phyloP scores from a whole-genome alignment of 2,888 invertebrate genomes.

The Cacoxenus indagator region DNA sequence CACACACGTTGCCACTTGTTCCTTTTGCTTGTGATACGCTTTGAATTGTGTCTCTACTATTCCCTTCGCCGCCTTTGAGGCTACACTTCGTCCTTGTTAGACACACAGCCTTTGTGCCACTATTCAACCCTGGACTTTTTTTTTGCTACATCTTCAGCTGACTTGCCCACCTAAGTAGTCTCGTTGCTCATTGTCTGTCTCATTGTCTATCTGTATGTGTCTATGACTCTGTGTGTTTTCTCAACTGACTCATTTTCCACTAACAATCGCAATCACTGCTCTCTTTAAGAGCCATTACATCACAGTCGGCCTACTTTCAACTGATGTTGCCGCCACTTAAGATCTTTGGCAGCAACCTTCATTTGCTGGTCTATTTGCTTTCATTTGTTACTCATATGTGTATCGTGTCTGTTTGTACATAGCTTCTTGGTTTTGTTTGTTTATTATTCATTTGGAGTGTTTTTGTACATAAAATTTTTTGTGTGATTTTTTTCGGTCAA shows the following conservation, averaged over 20 bases:
- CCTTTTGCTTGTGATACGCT: background rate
- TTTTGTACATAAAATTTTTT: constrained; percentile 36
- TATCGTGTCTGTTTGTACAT: background rate
- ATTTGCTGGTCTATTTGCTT: constrained; percentile 54
- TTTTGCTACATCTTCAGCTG: background rate
- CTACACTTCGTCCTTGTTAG: constrained; percentile 48
- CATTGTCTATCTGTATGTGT: too few species aligned
- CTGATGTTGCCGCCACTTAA: constrained; percentile 6
- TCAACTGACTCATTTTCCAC: background rate
- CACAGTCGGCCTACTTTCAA: background rate
- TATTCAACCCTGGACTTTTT: constrained; percentile 23
- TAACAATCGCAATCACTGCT: background rate
- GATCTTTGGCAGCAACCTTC: constrained; percentile 8
- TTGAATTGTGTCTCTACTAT: background rate
- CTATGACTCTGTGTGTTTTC: constrained; percentile 6
- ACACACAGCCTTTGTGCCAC: constrained; percentile 7
- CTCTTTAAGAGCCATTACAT: constrained; percentile 26
- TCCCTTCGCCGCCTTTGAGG: constrained; percentile 28
- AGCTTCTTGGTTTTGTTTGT: background rate
- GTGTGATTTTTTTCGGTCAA: too few species aligned
- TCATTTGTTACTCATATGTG: constrained; percentile 59
- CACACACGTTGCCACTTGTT: constrained; percentile 1
- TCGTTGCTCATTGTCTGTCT: background rate
- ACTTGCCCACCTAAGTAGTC: constrained; percentile 9
- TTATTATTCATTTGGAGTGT: constrained; percentile 43